These are phyloP conservation scores for Pelosia muscerda DNA, from an alignment of 2,888 invertebrate genomes.

Conservation along the genomic window DNA sequence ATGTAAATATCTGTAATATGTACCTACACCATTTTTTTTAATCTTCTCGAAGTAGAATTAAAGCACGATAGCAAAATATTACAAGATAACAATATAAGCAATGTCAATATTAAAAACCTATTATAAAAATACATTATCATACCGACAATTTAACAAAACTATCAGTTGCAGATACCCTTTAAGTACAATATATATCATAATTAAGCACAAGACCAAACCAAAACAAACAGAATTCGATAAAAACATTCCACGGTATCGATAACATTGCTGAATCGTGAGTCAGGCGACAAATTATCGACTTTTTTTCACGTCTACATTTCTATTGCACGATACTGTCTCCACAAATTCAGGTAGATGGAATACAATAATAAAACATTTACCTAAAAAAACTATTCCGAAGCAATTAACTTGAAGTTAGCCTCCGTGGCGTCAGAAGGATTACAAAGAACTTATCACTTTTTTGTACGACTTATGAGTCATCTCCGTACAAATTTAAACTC, in stretches of 20 bases:
- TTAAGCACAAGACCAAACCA: conserved; percentile 53
- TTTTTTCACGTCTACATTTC: conserved; percentile 68
- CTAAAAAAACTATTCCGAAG: conserved; percentile 75
- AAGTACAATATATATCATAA: conserved; percentile 37
- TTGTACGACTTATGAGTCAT: conserved; percentile 53
- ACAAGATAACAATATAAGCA: neutral
- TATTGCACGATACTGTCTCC: conserved; percentile 73
- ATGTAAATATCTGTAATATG: neutral
- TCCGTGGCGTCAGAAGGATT: conserved; percentile 84
- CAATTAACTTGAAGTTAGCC: conserved; percentile 83
- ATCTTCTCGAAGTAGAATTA: neutral
- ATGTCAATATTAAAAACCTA: neutral
- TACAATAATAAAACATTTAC: conserved; percentile 81
- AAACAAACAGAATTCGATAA: conserved; percentile 66
- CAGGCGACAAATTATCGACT: conserved; percentile 59
- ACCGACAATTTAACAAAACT: conserved; percentile 1
- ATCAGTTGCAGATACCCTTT: conserved; percentile 15
- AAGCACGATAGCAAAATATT: neutral
- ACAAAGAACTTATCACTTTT: conserved; percentile 84
- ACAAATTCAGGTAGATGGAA: conserved; percentile 82
- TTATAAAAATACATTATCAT: conserved; percentile 5
- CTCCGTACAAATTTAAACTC: conserved; percentile 33
- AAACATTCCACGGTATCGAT: conserved; percentile 65
- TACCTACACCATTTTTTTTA: neutral
- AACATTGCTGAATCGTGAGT: conserved; percentile 71